Conservation (phyloP, 2,888 invertebrate genomes). For the Troides helena region DNA sequence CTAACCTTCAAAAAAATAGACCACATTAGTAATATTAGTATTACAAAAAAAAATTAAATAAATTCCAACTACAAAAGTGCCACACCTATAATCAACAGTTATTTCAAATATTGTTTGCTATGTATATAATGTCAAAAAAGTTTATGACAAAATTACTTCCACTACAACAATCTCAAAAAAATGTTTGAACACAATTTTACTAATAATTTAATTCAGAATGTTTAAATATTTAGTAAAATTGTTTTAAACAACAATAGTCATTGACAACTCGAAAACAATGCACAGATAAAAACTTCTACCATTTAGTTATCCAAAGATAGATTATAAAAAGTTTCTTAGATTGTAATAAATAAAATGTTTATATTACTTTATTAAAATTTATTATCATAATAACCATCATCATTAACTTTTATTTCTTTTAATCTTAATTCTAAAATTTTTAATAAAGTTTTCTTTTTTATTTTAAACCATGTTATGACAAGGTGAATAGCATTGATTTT, state of each 20-base stretch:
- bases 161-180: not conserved
- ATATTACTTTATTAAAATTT: no score
- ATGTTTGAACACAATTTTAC: not conserved
- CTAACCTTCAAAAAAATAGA: not conserved
- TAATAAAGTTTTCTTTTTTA: no score
- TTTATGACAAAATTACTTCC: not conserved
- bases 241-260: slow-evolving; percentile 9
- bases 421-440: no score
- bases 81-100: slow-evolving; percentile 35
- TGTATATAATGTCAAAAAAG: not conserved
- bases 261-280: slow-evolving; percentile 10
- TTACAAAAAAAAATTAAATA: not conserved
- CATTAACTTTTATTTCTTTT: no score
- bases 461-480: no score
- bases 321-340: not conserved
- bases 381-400: no score
- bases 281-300: slow-evolving; percentile 16
- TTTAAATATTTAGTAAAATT: not conserved
- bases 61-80: slow-evolving; percentile 22
- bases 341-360: no score
- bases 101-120: slow-evolving; percentile 22
- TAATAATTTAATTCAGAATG: slow-evolving; percentile 10
- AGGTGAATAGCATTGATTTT: no score
- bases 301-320: not conserved
- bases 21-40: not conserved